Evolutionary conservation across 2,888 invertebrate species (phyloP).

Genomic region (Iphiclides podalirius): DNA sequence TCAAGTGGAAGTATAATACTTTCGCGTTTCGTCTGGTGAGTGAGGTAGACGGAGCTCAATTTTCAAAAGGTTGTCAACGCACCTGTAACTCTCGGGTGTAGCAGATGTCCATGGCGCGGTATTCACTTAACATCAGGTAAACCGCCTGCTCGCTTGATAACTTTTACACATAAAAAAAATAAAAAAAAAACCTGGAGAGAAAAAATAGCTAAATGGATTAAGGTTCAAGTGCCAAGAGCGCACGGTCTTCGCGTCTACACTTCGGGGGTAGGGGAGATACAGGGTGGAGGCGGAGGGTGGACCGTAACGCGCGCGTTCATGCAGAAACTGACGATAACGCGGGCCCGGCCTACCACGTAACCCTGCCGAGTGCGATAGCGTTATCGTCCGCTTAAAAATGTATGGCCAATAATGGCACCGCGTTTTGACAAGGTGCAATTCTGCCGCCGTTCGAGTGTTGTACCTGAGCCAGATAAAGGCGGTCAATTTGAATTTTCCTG

Average conservation of each 20-base stretch:
- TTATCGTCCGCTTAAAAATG: conserved; percentile 71
- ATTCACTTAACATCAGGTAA: too few relatives aligned
- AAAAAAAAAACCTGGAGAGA: too few relatives aligned
- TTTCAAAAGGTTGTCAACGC: too few relatives aligned
- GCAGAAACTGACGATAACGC: conserved; percentile 78
- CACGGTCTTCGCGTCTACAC: conserved; percentile 49
- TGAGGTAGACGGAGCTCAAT: too few relatives aligned
- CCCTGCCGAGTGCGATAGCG: conserved; percentile 60
- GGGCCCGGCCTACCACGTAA: conserved; percentile 74
- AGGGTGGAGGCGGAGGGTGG: conserved; percentile 38
- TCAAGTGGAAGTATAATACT: too few relatives aligned
- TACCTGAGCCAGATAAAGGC: conserved; percentile 17
- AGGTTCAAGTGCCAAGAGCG: conserved; percentile 74
- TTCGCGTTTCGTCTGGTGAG: too few relatives aligned
- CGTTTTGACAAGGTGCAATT: conserved; percentile 50
- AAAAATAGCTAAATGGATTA: too few relatives aligned
- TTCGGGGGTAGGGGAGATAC: conserved; percentile 28
- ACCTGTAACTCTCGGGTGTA: too few relatives aligned
- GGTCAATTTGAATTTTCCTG: conserved; percentile 19
- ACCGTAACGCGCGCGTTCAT: conserved; percentile 76
- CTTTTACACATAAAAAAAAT: too few relatives aligned
- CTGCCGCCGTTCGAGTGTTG: conserved; percentile 24
- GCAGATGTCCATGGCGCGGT: too few relatives aligned
- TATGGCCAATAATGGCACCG: conserved; percentile 67
- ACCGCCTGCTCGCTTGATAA: too few relatives aligned